Base-by-base conservation (phyloP, 2,888 invertebrate genomes). In the Heliconius ismenius region DNA sequence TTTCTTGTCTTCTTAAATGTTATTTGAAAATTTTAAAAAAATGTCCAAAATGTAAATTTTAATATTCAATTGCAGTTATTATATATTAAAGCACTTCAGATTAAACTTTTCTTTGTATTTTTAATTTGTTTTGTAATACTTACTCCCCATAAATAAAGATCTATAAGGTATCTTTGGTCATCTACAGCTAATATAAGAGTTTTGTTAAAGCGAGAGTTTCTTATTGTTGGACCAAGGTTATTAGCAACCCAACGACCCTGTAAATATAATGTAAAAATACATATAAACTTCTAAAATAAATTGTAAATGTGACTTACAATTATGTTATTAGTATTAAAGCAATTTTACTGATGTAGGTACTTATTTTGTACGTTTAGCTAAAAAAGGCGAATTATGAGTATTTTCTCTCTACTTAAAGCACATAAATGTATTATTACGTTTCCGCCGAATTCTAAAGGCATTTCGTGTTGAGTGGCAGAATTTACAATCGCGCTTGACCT, bases 151-250 rank as follows among this genome's bases (percentile, higher is more conserved):
- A 96, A 94, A 95, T 96, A 97, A 83, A 95, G 90, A 0, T 97
- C 96, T 62, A 97, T 89, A 6, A 95, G 89, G 43, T 95, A 88
- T 76, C 97, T 93, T 85, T 97, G 96, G 86, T 97, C 98, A 85
- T 98, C 98, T 36, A 97, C 91, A 2, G 96, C 95, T 82, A 98
- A 92, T 26, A 98, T 95, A 79, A 96, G 95, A 0, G 97, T 90
- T 76, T 95, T 84, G 26, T 95, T 95, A 82, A 95, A 95, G 4
- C 94, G 85, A 0, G 94, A 93, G 78, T 90, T 95, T 28, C 95
- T 92, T 43, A 98, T 88, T 0, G 95, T 95, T 0, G 97, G 98
- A 0, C 98, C 98, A 36, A 98, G 94, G 90, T 97, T 94, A 26
- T 96, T 89, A 0, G 92, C 93, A 1, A 98, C 93, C 96, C 97